Evolutionary conservation across 2,888 invertebrate species (phyloP).

Genomic region (Heliconius hortense): DNA sequence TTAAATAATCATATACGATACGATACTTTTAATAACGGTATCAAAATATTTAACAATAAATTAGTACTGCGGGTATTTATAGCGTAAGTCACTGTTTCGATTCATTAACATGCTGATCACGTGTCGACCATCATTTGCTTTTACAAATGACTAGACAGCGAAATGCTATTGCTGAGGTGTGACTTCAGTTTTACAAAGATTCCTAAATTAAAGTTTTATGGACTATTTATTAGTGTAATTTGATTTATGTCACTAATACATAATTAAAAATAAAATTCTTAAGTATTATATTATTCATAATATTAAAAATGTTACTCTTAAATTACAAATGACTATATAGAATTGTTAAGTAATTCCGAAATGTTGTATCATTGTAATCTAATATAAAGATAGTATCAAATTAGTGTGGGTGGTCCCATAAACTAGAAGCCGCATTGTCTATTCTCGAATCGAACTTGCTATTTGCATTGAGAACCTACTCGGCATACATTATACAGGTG

Average conservation of each 20-base stretch:
- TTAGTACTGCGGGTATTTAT: constrained; percentile 41
- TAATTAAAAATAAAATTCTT: not conserved
- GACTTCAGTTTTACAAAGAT: constrained; percentile 48
- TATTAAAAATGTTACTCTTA: not conserved
- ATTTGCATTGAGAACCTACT: constrained; percentile 79
- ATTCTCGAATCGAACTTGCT: constrained; percentile 80
- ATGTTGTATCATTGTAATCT: constrained; percentile 18
- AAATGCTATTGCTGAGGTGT: constrained; percentile 52
- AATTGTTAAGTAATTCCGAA: constrained; percentile 28
- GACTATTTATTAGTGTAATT: not conserved
- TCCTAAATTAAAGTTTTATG: constrained; percentile 35
- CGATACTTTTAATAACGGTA: constrained; percentile 15
- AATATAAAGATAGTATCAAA: constrained; percentile 51
- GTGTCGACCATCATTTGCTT: constrained; percentile 54
- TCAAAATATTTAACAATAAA: constrained; percentile 23
- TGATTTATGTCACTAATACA: not conserved
- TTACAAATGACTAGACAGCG: constrained; percentile 54
- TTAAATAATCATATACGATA: not conserved
- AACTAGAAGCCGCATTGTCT: constrained; percentile 76
- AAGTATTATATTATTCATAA: not conserved
- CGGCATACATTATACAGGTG: constrained; percentile 74
- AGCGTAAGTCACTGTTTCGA: constrained; percentile 50
- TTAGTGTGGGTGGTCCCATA: constrained; percentile 78
- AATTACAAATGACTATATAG: constrained; percentile 6
- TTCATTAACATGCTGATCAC: constrained; percentile 59